Evolutionary conservation across 2,113 vertebrate species (phyloP), one percentile per base, ranked within the genome.

Genomic region (Microtus pennsylvanicus): DNA sequence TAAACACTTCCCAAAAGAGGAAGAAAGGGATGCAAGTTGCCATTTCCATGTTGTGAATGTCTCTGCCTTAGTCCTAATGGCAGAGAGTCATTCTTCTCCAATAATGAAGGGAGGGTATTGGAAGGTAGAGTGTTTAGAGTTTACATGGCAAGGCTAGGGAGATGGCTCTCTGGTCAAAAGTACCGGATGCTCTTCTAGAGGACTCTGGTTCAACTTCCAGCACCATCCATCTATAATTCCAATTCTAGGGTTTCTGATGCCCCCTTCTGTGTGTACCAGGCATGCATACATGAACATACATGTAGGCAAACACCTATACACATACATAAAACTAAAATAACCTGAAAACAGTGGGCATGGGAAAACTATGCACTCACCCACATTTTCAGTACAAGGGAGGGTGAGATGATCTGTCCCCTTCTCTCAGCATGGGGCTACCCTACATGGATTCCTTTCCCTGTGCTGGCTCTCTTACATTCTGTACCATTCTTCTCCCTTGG

Each of bases 1-100:
- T 50, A 87, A 95, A 81, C 30, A 78, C 63, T 65, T 93, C 63
- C 65, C 80, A 95, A n/a, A 42, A n/a, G 70, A 91, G 21, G 47
- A 70, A 87, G 75, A 67, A 87, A 89, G 87, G 77, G 30, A n/a
- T 42, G 0, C 72, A 87, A 58, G 38, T 52, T 97, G 72, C 61
- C 14, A 45, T 6, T 24, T 38, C 77, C 89, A 52, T 81, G 21
- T 82, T 45, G 35, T 88, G 42, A 96, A 77, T 78, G 38, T 47
- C 1, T 67, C 83, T 87, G 38, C 17, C n/a, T 94, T 81, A 65
- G 21, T 92, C 38, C 90, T 91, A 67, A 92, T 52, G 35, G 82
- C 55, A 93, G 87, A 93, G 70, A 70, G 67, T 30, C 77, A 55
- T n/a, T 88, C 69, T 94, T 87, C 45, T 47, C 26, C 69, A 42